These are phyloP conservation scores for Suncus etruscus DNA, from an alignment of 2,113 vertebrate species.

Conservation along the genomic window DNA sequence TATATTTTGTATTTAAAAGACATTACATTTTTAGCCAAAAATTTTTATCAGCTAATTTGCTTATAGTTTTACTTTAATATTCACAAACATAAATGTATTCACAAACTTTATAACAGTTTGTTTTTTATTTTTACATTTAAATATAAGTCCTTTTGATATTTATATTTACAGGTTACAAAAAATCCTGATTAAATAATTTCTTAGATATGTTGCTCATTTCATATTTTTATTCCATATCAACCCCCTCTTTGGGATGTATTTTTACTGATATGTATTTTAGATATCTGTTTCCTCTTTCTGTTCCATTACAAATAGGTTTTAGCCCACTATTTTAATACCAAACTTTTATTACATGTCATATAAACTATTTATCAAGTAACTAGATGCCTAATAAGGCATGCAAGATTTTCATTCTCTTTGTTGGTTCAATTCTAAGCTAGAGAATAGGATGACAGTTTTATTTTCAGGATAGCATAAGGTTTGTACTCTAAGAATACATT, in stretches of 20 bases:
- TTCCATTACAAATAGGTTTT: conserved; percentile 6
- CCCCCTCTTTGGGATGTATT: background rate
- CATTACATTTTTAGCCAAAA: conserved; percentile 42
- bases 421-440: background rate
- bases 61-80: conserved; percentile 13
- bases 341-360: background rate
- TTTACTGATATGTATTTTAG: background rate
- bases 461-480: conserved; percentile 23
- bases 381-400: background rate
- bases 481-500: background rate
- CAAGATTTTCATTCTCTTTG: background rate
- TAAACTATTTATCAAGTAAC: background rate
- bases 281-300: background rate
- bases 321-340: background rate
- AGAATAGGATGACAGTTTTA: background rate
- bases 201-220: conserved; percentile 24
- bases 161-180: background rate
- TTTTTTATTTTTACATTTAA: conserved; percentile 13
- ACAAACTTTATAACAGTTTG: background rate
- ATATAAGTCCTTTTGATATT: background rate
- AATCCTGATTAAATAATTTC: background rate
- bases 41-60: background rate
- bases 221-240: conserved; percentile 21
- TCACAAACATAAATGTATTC: background rate
- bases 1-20: background rate